phyloP scores from a whole-genome alignment of 2,113 vertebrate genomes.

The Thomomys bottae region DNA sequence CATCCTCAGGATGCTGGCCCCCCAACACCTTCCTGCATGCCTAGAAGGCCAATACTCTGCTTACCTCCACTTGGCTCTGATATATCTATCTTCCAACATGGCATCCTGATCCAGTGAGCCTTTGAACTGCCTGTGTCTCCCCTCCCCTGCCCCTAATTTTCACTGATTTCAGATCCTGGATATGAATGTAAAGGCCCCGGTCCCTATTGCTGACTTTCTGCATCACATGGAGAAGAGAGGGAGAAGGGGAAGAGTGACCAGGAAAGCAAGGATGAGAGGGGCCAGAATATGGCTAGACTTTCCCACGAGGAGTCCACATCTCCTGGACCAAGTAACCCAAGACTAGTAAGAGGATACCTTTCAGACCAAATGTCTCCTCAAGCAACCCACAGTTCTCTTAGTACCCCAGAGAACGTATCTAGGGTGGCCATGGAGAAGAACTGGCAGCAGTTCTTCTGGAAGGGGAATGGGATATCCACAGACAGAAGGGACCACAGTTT shows the following conservation, averaged over 20 bases:
- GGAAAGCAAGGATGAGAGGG: not conserved
- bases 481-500: not conserved
- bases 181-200: not conserved
- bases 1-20: not conserved
- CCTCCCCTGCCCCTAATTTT: conserved; percentile 68
- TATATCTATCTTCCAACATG: not conserved
- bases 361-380: not conserved
- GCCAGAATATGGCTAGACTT: not conserved
- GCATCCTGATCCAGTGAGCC: not conserved
- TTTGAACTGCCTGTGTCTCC: not conserved
- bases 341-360: not conserved
- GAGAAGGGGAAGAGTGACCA: conserved; percentile 69
- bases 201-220: conserved; percentile 84
- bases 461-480: not conserved
- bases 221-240: conserved; percentile 88
- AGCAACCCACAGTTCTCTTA: not conserved
- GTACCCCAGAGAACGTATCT: not conserved
- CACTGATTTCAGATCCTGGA: conserved; percentile 11
- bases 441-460: not conserved
- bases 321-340: not conserved
- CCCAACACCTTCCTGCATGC: too few species aligned
- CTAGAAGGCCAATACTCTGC: not conserved
- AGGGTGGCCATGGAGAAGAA: not conserved
- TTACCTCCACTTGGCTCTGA: not conserved
- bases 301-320: not conserved